These are phyloP conservation scores for Drosophila rufa DNA, from an alignment of 1,140 invertebrate genomes.

Conservation along the genomic window DNA sequence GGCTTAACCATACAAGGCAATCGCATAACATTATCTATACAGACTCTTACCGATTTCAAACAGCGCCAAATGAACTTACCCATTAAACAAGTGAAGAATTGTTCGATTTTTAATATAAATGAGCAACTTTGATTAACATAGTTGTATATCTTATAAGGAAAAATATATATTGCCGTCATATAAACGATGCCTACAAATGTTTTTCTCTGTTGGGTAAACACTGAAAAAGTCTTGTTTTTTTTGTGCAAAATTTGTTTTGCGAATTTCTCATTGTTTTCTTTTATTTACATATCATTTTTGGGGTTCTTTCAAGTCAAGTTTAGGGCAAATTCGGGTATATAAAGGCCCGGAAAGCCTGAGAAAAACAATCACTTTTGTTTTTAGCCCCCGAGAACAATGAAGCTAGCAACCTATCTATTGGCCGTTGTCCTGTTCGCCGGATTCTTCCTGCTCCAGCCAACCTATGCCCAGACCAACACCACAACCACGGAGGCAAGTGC, in stretches of 20 bases:
- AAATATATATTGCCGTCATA: constrained; percentile 48
- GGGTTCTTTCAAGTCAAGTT: constrained; percentile 7
- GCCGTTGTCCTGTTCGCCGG: constrained; percentile 29
- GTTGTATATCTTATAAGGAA: constrained; percentile 42
- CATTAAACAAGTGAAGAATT: constrained; percentile 59
- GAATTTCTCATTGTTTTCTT: constrained; percentile 18
- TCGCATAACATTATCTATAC: constrained; percentile 56
- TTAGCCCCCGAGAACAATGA: constrained; percentile 15
- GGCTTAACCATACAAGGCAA: constrained; percentile 40
- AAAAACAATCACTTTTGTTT: constrained; percentile 10
- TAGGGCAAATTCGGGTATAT: constrained; percentile 7
- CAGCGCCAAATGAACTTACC: constrained; percentile 79
- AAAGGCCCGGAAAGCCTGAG: background rate
- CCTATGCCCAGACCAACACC: constrained; percentile 25
- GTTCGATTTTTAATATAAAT: constrained; percentile 70
- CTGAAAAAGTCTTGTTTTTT: background rate
- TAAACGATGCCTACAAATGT: constrained; percentile 28
- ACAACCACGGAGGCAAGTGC: constrained; percentile 3
- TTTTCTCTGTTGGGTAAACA: constrained; percentile 19
- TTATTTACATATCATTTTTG: constrained; percentile 18
- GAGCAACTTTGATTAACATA: constrained; percentile 46
- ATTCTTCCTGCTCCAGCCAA: constrained; percentile 17
- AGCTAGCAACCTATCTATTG: constrained; percentile 33
- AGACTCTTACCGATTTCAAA: constrained; percentile 69
- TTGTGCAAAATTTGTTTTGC: constrained; percentile 16